phyloP scores from a whole-genome alignment of 2,797 vertebrate species.

The Pristis pectinata region DNA sequence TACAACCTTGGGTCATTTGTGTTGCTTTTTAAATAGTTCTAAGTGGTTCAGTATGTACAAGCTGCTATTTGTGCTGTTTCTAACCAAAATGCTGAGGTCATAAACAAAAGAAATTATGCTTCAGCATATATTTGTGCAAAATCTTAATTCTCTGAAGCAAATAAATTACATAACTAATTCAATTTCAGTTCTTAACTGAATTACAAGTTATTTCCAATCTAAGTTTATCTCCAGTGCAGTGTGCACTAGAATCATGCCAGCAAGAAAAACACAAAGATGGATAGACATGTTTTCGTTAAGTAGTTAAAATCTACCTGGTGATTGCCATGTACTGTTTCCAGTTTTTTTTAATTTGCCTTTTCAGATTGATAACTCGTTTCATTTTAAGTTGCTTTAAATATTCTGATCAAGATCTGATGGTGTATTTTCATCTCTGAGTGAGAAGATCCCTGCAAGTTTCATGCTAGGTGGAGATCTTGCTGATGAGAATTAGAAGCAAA shows the following conservation, averaged over 20 bases:
- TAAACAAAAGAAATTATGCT: background rate
- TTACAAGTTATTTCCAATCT: background rate
- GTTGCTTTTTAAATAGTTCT: background rate
- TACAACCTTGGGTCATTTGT: background rate
- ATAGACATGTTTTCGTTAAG: background rate
- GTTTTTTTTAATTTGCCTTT: background rate
- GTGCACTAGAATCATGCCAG: background rate
- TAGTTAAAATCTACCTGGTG: background rate
- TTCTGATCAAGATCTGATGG: background rate
- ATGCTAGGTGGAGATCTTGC: background rate
- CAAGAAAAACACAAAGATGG: too few species aligned
- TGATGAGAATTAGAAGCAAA: background rate
- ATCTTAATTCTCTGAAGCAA: background rate
- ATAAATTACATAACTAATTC: background rate
- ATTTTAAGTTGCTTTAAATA: background rate
- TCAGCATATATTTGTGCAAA: background rate
- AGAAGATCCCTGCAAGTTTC: background rate
- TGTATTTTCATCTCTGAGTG: background rate
- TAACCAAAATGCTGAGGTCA: background rate
- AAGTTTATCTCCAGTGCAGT: background rate
- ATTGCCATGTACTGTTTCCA: too few species aligned
- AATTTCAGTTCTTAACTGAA: background rate
- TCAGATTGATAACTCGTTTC: background rate
- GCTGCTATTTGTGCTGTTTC: background rate
- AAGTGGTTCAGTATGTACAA: background rate